A percentile compares a stretch with the other conserved stretches of the same genome.
Conservation (phyloP, 2,113 vertebrate genomes). For the Furnarius figulus region DNA sequence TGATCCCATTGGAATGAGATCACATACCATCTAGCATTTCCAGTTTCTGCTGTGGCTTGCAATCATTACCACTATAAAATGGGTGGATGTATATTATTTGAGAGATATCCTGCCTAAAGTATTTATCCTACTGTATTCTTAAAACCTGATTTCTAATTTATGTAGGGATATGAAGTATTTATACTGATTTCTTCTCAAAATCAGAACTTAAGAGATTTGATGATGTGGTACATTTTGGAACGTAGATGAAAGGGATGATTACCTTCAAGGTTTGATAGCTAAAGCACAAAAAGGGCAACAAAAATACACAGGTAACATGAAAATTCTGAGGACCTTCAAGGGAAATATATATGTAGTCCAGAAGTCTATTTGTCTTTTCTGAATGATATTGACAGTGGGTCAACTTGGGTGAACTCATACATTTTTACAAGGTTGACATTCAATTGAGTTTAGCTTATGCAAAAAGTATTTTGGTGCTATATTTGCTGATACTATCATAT, state of each 20-base stretch:
- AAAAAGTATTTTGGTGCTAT: constrained; percentile 31
- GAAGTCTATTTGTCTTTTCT: constrained; percentile 27
- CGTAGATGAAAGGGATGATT: background rate
- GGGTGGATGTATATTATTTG: background rate
- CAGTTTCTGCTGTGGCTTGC: background rate
- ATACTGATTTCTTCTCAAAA: background rate
- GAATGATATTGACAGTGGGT: constrained; percentile 52
- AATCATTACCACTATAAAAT: background rate
- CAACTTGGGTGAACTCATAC: constrained; percentile 35
- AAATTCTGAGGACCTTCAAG: constrained; percentile 2
- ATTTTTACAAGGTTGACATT: constrained; percentile 60
- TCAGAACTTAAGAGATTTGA: background rate
- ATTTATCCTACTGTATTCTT: background rate
- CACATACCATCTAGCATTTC: background rate
- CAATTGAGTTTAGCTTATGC: constrained; percentile 37
- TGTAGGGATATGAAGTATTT: background rate
- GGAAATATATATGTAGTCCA: background rate
- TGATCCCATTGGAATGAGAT: background rate
- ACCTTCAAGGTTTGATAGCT: background rate
- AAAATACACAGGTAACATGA: background rate
- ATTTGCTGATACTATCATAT: constrained; percentile 52
- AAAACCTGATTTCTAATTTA: background rate
- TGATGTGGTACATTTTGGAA: background rate
- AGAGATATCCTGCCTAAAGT: background rate
- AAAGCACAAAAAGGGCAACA: background rate